Base-by-base conservation (phyloP, 2,888 invertebrate species). In the Molanna angustata region DNA sequence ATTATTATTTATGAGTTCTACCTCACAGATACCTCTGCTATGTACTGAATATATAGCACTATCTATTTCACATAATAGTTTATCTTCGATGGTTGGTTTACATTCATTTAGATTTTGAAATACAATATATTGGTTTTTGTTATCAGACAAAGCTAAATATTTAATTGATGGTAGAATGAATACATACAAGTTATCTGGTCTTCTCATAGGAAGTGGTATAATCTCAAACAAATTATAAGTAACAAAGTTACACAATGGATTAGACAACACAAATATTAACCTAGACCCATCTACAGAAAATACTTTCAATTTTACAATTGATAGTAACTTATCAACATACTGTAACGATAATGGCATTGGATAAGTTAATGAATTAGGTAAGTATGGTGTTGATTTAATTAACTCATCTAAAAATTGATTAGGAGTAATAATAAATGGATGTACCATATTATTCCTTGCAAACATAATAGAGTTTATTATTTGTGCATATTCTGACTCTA, bases 341-440 rank as follows among this genome's bases (percentile, higher is more conserved):
- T 46, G n/a, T 19, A 19, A 20, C 9, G 19, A 20, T 20, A 17
- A 9, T 4, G 41, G 20, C 4, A 21, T 4, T 3, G 41, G 41
- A 19, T 6, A 20, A 21, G 41, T 13, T 21, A 14, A 3, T 17
- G 41, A 2, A 20, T 3, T 20, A 20, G 41, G 41, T 6, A 41
- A 13, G 14, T 41, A 21, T 41, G 19, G 41, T 17, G 21, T 41
- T 21, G 41, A 41, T 6, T 6, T 21, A n/a, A 11, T 4, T 4
- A 41, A n/a, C 21, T 41, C 41, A 4, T 11, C 21, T 17, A 41
- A 4, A 2, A 41, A 21, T 41, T 54, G 49, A 1, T 40, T 45
- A 6, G 60, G 62, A 35, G 50, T 49, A 11, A 61, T 58, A 3
- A 62, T 33, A 9, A 18, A 51, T 16, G 61, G 61, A 44, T 61